These are phyloP conservation scores for Oncorhynchus masou DNA, from an alignment of 2,113 vertebrate species.

Conservation along the genomic window DNA sequence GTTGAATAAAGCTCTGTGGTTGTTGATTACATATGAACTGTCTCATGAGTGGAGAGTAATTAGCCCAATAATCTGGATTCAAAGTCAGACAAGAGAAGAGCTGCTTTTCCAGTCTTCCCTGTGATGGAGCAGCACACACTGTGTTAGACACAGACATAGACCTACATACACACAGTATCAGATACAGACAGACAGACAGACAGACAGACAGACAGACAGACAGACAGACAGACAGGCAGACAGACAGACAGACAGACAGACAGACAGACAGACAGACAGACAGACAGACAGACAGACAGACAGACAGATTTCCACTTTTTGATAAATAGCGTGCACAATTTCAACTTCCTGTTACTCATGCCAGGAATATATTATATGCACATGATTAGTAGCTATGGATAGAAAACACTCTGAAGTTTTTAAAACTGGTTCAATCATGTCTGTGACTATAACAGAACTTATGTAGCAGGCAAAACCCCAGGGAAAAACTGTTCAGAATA, in stretches of 20 bases:
- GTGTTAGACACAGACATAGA: background rate
- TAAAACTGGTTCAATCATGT: no score
- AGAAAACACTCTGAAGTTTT: no score
- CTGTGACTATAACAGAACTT: no score
- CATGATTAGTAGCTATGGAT: no score
- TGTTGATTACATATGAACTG: slow-evolving; percentile 58
- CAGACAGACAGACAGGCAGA: background rate
- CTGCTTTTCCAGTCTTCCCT: background rate
- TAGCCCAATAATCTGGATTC: slow-evolving; percentile 51
- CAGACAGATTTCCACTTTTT: no score
- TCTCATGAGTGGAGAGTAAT: slow-evolving; percentile 58
- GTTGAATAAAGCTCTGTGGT: slow-evolving; percentile 49
- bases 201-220: no score
- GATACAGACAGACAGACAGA: background rate
- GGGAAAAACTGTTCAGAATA: no score
- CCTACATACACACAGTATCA: background rate
- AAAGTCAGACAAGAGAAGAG: slow-evolving; percentile 23
- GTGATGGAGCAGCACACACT: background rate
- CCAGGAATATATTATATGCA: no score
- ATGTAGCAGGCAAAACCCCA: no score
- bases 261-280: background rate
- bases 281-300: no score
- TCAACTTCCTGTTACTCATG: no score
- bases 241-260: background rate
- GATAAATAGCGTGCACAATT: no score